phyloP scores from a whole-genome alignment of 30 jellyfish, hydroid and myxozoan species.

The Aurelia aurita region DNA sequence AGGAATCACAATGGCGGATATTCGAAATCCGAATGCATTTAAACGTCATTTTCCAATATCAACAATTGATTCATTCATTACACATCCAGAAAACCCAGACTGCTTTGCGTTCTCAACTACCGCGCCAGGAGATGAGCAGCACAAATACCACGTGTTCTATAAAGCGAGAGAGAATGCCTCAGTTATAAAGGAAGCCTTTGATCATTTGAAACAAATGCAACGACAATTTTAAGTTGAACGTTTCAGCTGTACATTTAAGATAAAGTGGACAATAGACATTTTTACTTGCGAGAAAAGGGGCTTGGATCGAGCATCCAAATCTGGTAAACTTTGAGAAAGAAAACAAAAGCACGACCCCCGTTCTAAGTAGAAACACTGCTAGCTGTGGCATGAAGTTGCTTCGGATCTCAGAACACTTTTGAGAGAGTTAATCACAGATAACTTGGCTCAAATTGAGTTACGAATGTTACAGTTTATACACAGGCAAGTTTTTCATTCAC shows the following conservation, averaged over 20 bases:
- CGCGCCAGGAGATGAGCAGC: conserved; percentile 78
- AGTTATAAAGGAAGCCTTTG: conserved; percentile 50
- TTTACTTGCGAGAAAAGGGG: no score
- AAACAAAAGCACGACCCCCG: no score
- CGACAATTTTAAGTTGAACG: background rate
- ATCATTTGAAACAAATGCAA: conserved; percentile 47
- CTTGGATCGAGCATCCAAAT: no score
- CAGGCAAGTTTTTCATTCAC: no score
- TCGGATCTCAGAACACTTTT: no score
- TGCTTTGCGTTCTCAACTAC: conserved; percentile 96
- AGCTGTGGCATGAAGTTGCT: no score
- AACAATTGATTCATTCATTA: conserved; percentile 56
- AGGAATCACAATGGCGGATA: conserved; percentile 85
- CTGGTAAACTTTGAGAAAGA: no score
- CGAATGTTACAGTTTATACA: no score
- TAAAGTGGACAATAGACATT: background rate
- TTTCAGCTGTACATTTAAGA: background rate
- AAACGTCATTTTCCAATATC: conserved; percentile 81
- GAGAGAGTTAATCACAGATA: no score
- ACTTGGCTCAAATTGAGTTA: no score
- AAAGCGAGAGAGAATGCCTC: conserved; percentile 52
- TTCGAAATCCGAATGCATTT: conserved; percentile 62
- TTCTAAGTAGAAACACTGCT: no score
- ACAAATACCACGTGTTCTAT: conserved; percentile 81
- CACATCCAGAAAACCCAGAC: conserved; percentile 90